Evolutionary conservation across 2,888 invertebrate species (phyloP).

Genomic region (Lysandra coridon): DNA sequence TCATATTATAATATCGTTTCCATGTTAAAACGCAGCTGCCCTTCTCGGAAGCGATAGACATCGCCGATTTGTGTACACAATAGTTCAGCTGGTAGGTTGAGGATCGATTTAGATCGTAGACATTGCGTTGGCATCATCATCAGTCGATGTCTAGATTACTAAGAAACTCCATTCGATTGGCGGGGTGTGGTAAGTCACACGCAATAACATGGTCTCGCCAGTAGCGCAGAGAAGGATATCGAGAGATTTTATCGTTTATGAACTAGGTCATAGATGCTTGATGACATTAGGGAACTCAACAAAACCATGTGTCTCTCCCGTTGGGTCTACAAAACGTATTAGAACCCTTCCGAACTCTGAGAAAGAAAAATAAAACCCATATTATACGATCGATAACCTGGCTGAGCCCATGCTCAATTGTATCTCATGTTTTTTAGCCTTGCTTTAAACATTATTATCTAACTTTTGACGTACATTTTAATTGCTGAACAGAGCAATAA

Average conservation of each 20-base stretch:
- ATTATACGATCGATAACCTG: too few species aligned
- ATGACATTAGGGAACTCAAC: too few species aligned
- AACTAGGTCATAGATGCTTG: too few species aligned
- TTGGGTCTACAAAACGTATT: too few species aligned
- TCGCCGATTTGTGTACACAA: slow-evolving; percentile 5
- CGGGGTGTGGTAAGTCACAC: neutral
- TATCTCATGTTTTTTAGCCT: too few species aligned
- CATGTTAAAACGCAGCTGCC: slow-evolving; percentile 29
- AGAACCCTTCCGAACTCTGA: too few species aligned
- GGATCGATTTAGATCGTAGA: neutral
- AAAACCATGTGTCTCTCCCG: too few species aligned
- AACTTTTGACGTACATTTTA: neutral
- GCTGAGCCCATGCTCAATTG: too few species aligned
- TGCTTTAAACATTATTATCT: neutral
- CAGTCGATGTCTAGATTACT: neutral
- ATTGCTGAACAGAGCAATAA: neutral
- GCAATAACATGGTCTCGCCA: too few species aligned
- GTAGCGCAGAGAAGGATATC: too few species aligned
- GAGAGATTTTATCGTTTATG: too few species aligned
- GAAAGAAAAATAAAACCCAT: too few species aligned
- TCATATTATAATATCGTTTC: slow-evolving; percentile 25
- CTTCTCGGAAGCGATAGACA: slow-evolving; percentile 14
- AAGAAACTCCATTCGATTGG: neutral
- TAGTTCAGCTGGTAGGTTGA: slow-evolving; percentile 1
- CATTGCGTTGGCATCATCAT: neutral